Base-by-base conservation (phyloP, 2,113 vertebrate genomes). In the Callipepla squamata region DNA sequence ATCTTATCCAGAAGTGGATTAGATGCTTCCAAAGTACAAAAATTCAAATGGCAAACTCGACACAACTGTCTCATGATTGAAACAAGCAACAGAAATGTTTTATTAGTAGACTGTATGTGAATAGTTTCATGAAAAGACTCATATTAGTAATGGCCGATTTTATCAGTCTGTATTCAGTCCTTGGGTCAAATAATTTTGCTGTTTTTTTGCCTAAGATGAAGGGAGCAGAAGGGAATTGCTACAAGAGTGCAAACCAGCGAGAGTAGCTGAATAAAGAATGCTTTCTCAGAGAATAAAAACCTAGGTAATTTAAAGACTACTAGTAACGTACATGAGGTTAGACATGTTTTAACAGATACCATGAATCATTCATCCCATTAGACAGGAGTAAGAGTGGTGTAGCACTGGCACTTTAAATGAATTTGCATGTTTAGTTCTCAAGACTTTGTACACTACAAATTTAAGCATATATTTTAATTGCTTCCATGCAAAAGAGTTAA, bases 351-450 rank as follows among this genome's bases (percentile, higher is more conserved):
- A 92, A 67, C 45, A 94, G 80, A 20, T 69, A 82, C 51, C 90
- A 75, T 96, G 82, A 97, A 96, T 97, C 90, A 96, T 97, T 97
- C 73, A 94, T 97, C 73, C 97, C 12, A 15, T 96, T 94, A 97
- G 78, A 92, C 34, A 45, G 8, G 9, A 87, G 25, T 44, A 14
- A 42, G 73, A 83, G 73, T 55, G 79, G 45, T 80, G 55, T 91
- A 69, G 73, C 96, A 97, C 91, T 96, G 87, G 59, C 93, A 67
- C 80, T 95, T 86, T 73, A 97, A 96, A 95, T 94, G 76, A 94
- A 94, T 96, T 93, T 94, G 53, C 72, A 48, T 96, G 84, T 94
- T 95, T 97, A 51, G 68, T 91, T 92, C 42, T 77, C 69, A 73
- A 70, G 0, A 2, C 90, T 92, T 85, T 72, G 75, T 94, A 66